These are phyloP conservation scores for Drosophila melanosoma DNA, from an alignment of 2,888 invertebrate genomes.

Conservation along the genomic window DNA sequence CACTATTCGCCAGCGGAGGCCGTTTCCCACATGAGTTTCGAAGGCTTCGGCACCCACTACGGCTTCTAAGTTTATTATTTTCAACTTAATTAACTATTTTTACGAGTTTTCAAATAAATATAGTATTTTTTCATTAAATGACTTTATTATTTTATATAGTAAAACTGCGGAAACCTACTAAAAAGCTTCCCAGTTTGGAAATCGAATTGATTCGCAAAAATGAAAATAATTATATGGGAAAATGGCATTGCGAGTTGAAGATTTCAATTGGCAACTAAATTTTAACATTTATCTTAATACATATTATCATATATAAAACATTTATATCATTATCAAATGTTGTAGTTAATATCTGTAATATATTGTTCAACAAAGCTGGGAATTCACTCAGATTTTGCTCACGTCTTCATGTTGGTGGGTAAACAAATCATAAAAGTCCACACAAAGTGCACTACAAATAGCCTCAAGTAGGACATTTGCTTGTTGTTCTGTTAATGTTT, in stretches of 20 bases:
- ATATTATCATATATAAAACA: not conserved
- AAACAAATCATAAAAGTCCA: constrained; percentile 81
- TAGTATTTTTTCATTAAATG: constrained; percentile 11
- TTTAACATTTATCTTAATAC: not conserved
- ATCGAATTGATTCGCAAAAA: not conserved
- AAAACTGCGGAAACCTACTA: not conserved
- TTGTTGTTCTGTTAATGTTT: constrained; percentile 37
- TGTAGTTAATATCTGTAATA: constrained; percentile 14
- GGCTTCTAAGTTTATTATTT: constrained; percentile 86
- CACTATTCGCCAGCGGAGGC: constrained; percentile 86
- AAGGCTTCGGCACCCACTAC: constrained; percentile 88
- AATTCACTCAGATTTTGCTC: constrained; percentile 38
- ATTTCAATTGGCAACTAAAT: not conserved
- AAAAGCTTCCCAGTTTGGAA: not conserved
- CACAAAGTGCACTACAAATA: constrained; percentile 78
- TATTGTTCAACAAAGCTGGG: constrained; percentile 8
- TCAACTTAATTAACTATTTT: constrained; percentile 6
- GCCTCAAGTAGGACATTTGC: constrained; percentile 75
- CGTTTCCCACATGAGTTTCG: constrained; percentile 88
- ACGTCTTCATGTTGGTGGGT: constrained; percentile 57
- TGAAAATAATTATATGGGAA: not conserved
- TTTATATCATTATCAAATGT: constrained; percentile 7
- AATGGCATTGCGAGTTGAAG: not conserved
- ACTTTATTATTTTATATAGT: constrained; percentile 2
- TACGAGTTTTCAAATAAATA: constrained; percentile 28